These are phyloP conservation scores for Epizoanthus illoricatus DNA, from an alignment of 92 coral and sea anemone genomes.

Conservation along the genomic window DNA sequence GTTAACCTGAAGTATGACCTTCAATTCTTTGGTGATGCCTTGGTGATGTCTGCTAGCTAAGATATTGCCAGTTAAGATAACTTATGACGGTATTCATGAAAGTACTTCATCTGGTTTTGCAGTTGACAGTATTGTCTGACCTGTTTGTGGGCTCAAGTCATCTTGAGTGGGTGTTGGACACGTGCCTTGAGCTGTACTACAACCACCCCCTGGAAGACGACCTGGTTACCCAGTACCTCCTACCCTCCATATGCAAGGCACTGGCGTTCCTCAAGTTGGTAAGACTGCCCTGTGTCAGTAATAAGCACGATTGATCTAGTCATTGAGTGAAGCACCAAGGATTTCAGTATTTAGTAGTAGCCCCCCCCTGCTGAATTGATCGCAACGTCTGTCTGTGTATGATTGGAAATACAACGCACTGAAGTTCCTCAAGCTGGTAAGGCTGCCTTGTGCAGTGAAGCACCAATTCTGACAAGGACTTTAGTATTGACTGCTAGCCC, in stretches of 20 bases:
- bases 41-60: not conserved
- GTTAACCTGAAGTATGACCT: not conserved
- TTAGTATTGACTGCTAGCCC: not conserved
- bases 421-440: slow-evolving; percentile 84
- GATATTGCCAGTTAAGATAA: not conserved
- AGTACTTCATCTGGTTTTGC: slow-evolving; percentile 3
- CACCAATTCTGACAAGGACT: not conserved
- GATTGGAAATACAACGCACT: slow-evolving; percentile 60
- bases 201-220: slow-evolving; percentile 93
- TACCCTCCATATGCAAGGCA: slow-evolving; percentile 91
- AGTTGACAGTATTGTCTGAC: slow-evolving; percentile 93
- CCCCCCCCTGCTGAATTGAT: not conserved
- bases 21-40: not conserved
- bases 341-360: not conserved
- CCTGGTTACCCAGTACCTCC: slow-evolving; percentile 78
- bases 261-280: slow-evolving; percentile 90
- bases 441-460: slow-evolving; percentile 3
- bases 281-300: slow-evolving; percentile 2
- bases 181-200: slow-evolving; percentile 86
- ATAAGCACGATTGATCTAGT: no score
- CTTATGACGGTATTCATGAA: not conserved
- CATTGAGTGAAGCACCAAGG: not conserved
- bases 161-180: slow-evolving; percentile 87
- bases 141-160: slow-evolving; percentile 88
- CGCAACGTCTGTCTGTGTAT: no score